A percentile compares a stretch with the other conserved stretches of the same genome.
Conservation (phyloP, 2,888 invertebrate genomes). For the Trachelus tabidus region DNA sequence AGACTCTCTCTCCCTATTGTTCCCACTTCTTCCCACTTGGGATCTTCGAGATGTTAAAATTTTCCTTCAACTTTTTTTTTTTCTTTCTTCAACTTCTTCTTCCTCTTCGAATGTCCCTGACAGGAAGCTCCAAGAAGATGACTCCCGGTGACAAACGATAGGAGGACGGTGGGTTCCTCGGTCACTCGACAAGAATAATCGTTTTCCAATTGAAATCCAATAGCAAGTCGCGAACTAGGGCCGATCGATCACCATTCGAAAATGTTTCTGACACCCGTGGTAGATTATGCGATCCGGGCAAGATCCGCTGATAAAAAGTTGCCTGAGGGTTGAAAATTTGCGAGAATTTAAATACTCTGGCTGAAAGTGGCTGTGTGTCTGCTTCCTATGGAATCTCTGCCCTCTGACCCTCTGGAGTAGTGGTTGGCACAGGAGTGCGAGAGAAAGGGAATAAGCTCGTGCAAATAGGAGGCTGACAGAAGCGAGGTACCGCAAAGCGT, state of each 20-base stretch:
- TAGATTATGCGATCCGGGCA: constrained; percentile 15
- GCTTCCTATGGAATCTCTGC: constrained; percentile 8
- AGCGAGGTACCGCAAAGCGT: constrained; percentile 30
- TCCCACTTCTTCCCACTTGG: too few species aligned
- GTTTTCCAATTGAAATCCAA: constrained; percentile 65
- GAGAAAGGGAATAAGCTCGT: neutral
- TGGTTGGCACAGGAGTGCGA: neutral
- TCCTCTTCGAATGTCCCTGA: constrained; percentile 9
- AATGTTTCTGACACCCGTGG: constrained; percentile 53
- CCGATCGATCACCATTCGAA: constrained; percentile 55
- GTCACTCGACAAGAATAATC: constrained; percentile 64
- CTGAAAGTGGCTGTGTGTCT: neutral
- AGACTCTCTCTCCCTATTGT: too few species aligned
- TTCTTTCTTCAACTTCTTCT: too few species aligned
- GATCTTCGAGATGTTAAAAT: too few species aligned
- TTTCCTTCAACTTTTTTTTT: too few species aligned
- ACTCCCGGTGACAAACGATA: constrained; percentile 46
- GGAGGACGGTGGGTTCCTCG: constrained; percentile 34
- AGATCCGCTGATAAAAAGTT: neutral
- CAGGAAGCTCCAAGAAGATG: constrained; percentile 10
- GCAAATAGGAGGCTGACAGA: neutral
- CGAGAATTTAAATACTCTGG: constrained; percentile 53
- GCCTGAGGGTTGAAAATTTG: constrained; percentile 25
- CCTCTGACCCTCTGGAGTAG: constrained; percentile 25
- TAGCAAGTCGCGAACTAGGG: constrained; percentile 38